Evolutionary conservation across 1,140 invertebrate genomes (phyloP).

Genomic region (Octopus sinensis): DNA sequence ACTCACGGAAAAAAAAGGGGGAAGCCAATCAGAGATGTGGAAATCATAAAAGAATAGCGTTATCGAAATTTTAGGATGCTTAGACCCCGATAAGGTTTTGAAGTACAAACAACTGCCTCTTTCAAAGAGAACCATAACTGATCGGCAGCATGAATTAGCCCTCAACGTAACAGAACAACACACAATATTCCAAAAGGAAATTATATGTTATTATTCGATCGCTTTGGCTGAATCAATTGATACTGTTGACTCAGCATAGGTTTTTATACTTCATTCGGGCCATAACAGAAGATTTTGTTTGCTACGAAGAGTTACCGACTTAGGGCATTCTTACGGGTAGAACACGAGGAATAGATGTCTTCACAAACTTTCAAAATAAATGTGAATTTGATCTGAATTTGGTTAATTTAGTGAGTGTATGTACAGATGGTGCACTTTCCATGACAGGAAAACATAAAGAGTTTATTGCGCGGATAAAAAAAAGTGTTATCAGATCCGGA

Average conservation of each 20-base stretch:
- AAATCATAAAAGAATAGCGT: slow-evolving; percentile 9
- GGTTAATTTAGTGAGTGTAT: slow-evolving; percentile 9
- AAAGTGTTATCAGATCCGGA: neutral
- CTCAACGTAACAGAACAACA: neutral
- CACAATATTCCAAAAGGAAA: slow-evolving; percentile 1
- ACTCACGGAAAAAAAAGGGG: no score
- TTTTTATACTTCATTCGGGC: neutral
- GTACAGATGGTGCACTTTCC: neutral
- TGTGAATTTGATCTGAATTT: slow-evolving; percentile 1
- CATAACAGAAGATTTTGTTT: slow-evolving; percentile 5
- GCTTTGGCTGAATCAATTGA: slow-evolving; percentile 10
- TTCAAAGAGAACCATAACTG: slow-evolving; percentile 14
- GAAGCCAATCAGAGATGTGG: slow-evolving; percentile 4
- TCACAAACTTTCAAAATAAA: slow-evolving; percentile 9
- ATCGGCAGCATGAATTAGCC: slow-evolving; percentile 3
- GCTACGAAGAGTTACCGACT: neutral
- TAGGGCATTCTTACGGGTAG: slow-evolving; percentile 1
- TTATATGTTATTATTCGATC: neutral
- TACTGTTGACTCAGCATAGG: neutral
- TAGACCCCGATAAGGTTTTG: slow-evolving; percentile 3
- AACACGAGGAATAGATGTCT: neutral
- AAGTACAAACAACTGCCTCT: slow-evolving; percentile 2
- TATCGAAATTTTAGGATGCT: neutral
- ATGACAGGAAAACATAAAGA: neutral
- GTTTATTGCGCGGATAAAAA: neutral